Conservation (phyloP, 2,888 invertebrate species). For the Exephanes ischioxanthus region DNA sequence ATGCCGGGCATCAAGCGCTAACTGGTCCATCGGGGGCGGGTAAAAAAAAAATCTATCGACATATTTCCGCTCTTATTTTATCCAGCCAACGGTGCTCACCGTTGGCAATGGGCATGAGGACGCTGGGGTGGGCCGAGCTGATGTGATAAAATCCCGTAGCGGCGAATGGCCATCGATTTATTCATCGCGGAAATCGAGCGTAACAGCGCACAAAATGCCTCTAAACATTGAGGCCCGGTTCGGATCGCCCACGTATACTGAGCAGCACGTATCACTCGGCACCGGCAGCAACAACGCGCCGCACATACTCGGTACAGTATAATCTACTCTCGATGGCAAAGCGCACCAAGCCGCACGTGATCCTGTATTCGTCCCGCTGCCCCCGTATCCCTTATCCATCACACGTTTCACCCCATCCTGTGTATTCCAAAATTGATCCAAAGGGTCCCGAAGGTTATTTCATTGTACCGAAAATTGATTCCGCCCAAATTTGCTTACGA, state of each 20-base stretch:
- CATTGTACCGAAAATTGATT: background rate
- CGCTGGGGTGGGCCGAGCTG: constrained; percentile 34
- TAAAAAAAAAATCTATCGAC: constrained; percentile 35
- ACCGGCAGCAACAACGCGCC: constrained; percentile 36
- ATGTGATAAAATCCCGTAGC: constrained; percentile 63
- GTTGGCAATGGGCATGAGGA: constrained; percentile 21
- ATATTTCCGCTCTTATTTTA: constrained; percentile 57
- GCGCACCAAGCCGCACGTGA: constrained; percentile 43
- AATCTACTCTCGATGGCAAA: constrained; percentile 29
- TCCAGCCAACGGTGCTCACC: constrained; percentile 20
- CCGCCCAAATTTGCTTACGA: background rate
- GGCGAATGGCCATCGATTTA: constrained; percentile 74
- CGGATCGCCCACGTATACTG: constrained; percentile 57
- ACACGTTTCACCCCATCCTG: constrained; percentile 56
- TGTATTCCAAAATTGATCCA: background rate
- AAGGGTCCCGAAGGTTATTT: background rate
- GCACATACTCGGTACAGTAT: constrained; percentile 42
- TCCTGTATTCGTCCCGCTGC: constrained; percentile 43
- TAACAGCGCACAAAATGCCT: constrained; percentile 78
- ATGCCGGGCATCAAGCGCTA: constrained; percentile 33
- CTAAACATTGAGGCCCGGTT: constrained; percentile 74
- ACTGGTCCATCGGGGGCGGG: constrained; percentile 24
- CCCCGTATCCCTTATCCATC: constrained; percentile 47
- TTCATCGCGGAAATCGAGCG: constrained; percentile 78
- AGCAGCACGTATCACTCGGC: constrained; percentile 64